Conservation (phyloP, 1,140 invertebrate species). For the Colletes latitarsis region DNA sequence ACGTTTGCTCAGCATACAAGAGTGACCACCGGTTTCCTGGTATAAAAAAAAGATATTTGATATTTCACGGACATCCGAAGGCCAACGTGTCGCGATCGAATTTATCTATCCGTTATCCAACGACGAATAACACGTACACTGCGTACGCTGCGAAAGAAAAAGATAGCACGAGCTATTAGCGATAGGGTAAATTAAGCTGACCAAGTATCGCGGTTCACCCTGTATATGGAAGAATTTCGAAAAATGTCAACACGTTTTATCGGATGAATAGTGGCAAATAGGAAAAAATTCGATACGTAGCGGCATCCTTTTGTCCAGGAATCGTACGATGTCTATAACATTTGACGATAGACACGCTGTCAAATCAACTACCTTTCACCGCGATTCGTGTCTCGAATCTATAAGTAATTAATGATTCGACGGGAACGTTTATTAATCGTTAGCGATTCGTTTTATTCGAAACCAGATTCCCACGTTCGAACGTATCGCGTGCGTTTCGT, state of each 20-base stretch:
- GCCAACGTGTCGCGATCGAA: neutral
- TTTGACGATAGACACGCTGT: neutral
- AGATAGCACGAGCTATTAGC: too few relatives aligned
- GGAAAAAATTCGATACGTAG: too few relatives aligned
- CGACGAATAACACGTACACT: too few relatives aligned
- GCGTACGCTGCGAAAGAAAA: too few relatives aligned
- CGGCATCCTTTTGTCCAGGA: too few relatives aligned
- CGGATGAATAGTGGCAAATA: too few relatives aligned
- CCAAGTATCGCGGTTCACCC: too few relatives aligned
- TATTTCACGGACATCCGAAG: neutral
- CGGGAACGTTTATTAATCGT: conserved; percentile 17
- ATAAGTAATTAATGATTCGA: neutral
- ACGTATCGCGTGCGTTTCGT: neutral
- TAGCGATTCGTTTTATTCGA: neutral
- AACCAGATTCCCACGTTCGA: neutral
- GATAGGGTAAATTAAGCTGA: too few relatives aligned
- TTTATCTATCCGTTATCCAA: neutral
- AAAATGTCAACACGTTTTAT: too few relatives aligned
- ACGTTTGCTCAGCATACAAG: conserved; percentile 22
- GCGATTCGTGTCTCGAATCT: neutral
- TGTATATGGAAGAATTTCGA: too few relatives aligned
- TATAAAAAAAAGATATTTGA: neutral
- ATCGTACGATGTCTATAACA: neutral
- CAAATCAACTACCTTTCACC: conserved; percentile 13
- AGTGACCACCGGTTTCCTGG: neutral